A percentile compares a stretch with the other conserved stretches of the same genome.
phyloP scores from a whole-genome alignment of 2,797 vertebrate species.

The Tachyglossus aculeatus region DNA sequence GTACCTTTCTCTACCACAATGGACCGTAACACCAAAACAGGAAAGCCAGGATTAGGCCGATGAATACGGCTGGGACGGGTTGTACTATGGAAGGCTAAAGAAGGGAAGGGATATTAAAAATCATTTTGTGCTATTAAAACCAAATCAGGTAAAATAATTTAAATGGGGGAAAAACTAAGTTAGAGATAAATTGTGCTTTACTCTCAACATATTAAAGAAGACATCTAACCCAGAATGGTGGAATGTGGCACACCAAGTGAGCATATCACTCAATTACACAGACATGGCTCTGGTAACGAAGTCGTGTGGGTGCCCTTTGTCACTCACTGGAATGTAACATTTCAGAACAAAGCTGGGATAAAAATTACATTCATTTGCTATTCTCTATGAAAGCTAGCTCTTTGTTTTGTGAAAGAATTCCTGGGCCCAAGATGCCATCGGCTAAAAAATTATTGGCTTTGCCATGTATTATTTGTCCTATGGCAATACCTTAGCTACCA shows the following conservation, averaged over 20 bases:
- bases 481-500: too few species aligned
- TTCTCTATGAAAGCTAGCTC: conserved; percentile 14
- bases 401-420: not conserved
- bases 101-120: conserved; percentile 96
- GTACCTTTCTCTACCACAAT: conserved; percentile 99
- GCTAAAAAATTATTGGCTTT: too few species aligned
- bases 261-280: conserved; percentile 61
- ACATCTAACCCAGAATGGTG: conserved; percentile 73
- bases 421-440: conserved; percentile 2
- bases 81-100: conserved; percentile 99
- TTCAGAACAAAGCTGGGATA: conserved; percentile 4
- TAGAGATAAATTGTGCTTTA: conserved; percentile 65
- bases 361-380: conserved; percentile 32
- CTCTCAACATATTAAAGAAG: conserved; percentile 74
- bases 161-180: conserved; percentile 68
- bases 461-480: too few species aligned
- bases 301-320: conserved; percentile 35
- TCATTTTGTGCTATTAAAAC: conserved; percentile 82
- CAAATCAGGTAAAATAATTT: conserved; percentile 76
- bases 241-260: conserved; percentile 58
- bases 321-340: conserved; percentile 40
- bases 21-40: conserved; percentile 99
- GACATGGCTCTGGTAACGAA: conserved; percentile 47
- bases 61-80: conserved; percentile 99
- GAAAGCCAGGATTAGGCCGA: conserved; percentile 99